Base-by-base conservation (phyloP, 1,140 invertebrate genomes). In the Pseudobourletiella spinata region DNA sequence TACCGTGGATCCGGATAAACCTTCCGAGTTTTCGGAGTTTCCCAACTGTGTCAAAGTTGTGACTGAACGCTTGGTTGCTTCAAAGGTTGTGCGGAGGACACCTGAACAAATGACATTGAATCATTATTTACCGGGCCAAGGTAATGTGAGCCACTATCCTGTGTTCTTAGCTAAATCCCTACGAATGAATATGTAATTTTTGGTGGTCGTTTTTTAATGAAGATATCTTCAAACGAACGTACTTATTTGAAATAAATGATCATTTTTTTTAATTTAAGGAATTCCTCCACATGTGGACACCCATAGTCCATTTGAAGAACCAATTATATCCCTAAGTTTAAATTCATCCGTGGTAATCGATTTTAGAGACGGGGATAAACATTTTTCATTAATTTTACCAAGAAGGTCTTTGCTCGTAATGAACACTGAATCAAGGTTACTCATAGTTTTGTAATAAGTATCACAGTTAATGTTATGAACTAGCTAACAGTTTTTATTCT, bases 251-350 rank as follows among this genome's bases (percentile, higher is more conserved):
- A n/a, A n/a, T n/a, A n/a, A n/a, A n/a, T n/a, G n/a, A n/a, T n/a
- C n/a, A n/a, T n/a, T n/a, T n/a, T n/a, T n/a, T n/a, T n/a, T n/a
- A n/a, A n/a, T n/a, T 76, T 20, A 67, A 89, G 91, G 92, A 25
- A 98, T 98, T 71, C 93, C 94, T 56, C 81, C 86, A 1, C 95
- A 98, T 78, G 83, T 95, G n/a, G 95, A 98, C 72, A 95, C 90
- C 1, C 91, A 95, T 72, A 91, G 89, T 75, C 85, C 89, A 2
- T 98, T 97, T 79, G 86, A 90, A 71, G 85, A 89, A 73, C 86
- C 85, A 20, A 90, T 98, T 65, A 72, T 96, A 22, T 92, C 89
- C 4, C 71, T 98, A 0, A 95, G 91, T 24, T 77, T 97, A n/a
- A 83, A 85, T 32, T 86, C 89, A n/a, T 77, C 84, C 61, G 83